Evolutionary conservation across 2,797 vertebrate species (phyloP).

Genomic region (Xenentodon cancila): DNA sequence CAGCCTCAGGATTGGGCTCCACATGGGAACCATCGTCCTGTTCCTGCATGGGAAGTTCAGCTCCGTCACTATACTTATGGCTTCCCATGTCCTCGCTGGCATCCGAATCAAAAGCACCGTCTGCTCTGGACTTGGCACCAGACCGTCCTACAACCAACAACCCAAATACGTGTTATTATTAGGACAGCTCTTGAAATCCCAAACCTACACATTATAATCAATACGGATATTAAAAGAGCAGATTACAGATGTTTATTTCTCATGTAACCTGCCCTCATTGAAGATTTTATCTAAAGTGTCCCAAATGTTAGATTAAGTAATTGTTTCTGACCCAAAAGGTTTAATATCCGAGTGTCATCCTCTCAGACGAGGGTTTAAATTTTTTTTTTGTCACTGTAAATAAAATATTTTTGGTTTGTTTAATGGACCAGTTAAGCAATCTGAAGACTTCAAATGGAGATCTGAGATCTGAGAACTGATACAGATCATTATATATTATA

Average conservation of each 20-base stretch:
- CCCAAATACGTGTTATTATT: no score
- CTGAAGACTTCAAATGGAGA: background rate
- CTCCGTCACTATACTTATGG: background rate
- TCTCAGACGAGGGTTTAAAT: background rate
- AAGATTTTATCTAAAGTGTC: background rate
- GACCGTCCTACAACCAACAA: constrained; percentile 31
- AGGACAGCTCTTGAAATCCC: no score
- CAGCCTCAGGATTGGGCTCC: constrained; percentile 1
- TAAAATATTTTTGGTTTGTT: background rate
- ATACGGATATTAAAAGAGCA: background rate
- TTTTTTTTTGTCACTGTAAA: background rate
- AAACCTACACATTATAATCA: background rate
- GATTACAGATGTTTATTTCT: background rate
- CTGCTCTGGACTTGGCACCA: constrained; percentile 18
- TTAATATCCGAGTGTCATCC: no score
- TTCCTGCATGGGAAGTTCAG: background rate
- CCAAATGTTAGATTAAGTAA: background rate
- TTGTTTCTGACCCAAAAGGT: no score
- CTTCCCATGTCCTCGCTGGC: constrained; percentile 14
- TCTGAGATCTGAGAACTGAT: no score
- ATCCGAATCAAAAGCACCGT: background rate
- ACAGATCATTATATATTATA: background rate
- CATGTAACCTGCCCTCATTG: no score
- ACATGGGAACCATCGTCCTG: background rate
- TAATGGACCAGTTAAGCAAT: background rate